phyloP scores from a whole-genome alignment of 2,797 vertebrate species.

The Cyclura pinguis region DNA sequence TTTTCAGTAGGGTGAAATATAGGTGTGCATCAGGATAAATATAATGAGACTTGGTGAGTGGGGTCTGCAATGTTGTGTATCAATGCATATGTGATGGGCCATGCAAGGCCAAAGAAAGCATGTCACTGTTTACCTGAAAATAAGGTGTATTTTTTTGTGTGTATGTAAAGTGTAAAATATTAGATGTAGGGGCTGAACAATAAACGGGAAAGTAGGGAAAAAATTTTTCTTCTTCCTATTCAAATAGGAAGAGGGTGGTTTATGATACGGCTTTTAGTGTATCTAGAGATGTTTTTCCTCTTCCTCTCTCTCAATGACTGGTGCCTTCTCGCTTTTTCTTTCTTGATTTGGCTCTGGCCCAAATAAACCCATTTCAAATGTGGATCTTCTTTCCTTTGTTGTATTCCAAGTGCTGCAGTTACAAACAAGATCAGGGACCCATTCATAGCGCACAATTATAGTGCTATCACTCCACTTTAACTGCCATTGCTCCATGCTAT shows the following conservation, averaged over 20 bases:
- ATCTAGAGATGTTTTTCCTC: not conserved
- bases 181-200: not conserved
- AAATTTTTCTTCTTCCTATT: not conserved
- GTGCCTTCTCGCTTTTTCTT: not conserved
- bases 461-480: too few species aligned
- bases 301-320: not conserved
- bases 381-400: not conserved
- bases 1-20: too few species aligned
- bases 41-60: too few species aligned
- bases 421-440: not conserved
- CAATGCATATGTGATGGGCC: not conserved
- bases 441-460: too few species aligned
- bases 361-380: not conserved
- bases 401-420: not conserved
- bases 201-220: not conserved
- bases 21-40: too few species aligned
- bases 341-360: not conserved
- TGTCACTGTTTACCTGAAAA: not conserved
- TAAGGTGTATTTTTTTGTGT: not conserved
- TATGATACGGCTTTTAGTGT: too few species aligned
- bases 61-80: not conserved
- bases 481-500: too few species aligned
- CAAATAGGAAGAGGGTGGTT: not conserved
- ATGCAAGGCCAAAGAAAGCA: not conserved
- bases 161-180: not conserved